Percentiles rank a stretch among this genome's conserved stretches.
Evolutionary conservation across 2,797 vertebrate genomes (phyloP).

Genomic region (Scleropages formosus): DNA sequence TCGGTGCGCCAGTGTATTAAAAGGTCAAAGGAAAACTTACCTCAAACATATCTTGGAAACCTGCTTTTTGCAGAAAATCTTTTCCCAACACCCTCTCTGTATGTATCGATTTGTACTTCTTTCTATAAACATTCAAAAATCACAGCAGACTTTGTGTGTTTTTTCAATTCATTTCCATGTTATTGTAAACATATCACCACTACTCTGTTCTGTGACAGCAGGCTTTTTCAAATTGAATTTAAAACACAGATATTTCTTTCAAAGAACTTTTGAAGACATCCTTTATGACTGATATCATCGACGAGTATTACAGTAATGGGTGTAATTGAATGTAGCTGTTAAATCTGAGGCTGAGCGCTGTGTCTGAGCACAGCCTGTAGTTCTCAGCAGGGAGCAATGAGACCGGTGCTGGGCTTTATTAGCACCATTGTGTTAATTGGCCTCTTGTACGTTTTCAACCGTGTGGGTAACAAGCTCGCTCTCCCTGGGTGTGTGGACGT

Average conservation of each 20-base stretch:
- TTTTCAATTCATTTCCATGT: constrained; percentile 6
- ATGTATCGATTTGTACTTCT: constrained; percentile 11
- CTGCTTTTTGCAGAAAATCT: constrained; percentile 6
- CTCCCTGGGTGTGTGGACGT: background rate
- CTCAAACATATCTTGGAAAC: background rate
- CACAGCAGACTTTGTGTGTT: background rate
- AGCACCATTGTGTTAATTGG: background rate
- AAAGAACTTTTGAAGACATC: background rate
- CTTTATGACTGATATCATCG: constrained; percentile 2
- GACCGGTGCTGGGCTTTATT: background rate
- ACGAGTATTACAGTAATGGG: background rate
- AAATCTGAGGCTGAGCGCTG: background rate
- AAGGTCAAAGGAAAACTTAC: constrained; percentile 1
- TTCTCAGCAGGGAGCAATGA: background rate
- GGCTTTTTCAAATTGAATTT: constrained; percentile 19
- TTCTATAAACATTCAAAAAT: constrained; percentile 22
- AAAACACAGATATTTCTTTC: background rate
- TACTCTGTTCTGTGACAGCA: background rate
- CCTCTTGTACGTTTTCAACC: background rate
- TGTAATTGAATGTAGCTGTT: constrained; percentile 11
- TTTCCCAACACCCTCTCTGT: background rate
- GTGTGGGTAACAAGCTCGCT: too few relatives aligned
- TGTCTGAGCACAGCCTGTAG: background rate
- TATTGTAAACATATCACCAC: background rate
- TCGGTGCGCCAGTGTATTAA: too few relatives aligned